Evolutionary conservation across 2,888 invertebrate species (phyloP).

Genomic region (Salpingus planirostris): DNA sequence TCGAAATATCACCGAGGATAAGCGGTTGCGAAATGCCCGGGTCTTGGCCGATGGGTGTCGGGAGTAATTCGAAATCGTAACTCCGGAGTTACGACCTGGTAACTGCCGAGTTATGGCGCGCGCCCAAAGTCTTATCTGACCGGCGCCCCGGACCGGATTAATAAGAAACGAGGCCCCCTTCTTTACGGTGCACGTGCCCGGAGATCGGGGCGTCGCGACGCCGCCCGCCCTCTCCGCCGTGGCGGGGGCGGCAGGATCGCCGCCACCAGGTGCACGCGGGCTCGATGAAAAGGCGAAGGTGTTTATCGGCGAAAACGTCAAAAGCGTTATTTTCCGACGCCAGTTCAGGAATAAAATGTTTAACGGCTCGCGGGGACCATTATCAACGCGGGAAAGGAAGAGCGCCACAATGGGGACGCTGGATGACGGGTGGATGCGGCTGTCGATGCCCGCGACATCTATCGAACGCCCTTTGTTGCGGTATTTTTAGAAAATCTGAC

Average conservation of each 20-base stretch:
- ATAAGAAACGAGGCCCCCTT: constrained; percentile 19
- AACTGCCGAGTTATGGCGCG: constrained; percentile 37
- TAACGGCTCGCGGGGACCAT: background rate
- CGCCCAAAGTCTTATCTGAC: constrained; percentile 29
- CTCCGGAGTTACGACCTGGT: constrained; percentile 37
- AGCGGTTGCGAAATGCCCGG: too few species aligned
- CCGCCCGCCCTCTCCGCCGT: too few species aligned
- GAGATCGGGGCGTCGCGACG: too few species aligned
- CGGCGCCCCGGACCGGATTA: constrained; percentile 16
- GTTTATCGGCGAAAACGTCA: constrained; percentile 27
- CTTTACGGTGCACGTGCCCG: background rate
- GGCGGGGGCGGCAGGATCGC: background rate
- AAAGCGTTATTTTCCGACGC: constrained; percentile 30
- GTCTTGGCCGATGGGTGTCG: too few species aligned
- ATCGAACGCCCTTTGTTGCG: constrained; percentile 22
- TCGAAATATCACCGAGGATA: too few species aligned
- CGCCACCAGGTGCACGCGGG: constrained; percentile 3
- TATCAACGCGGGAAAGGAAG: constrained; percentile 9
- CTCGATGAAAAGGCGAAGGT: constrained; percentile 21
- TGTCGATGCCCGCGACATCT: constrained; percentile 24
- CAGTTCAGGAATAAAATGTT: constrained; percentile 26
- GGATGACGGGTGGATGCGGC: constrained; percentile 22
- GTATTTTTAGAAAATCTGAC: constrained; percentile 27
- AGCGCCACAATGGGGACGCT: constrained; percentile 24
- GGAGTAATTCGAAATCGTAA: constrained; percentile 27